Percentiles rank a stretch among this genome's conserved stretches.
Conservation (phyloP, 2,888 invertebrate genomes). For the Dione juno region DNA sequence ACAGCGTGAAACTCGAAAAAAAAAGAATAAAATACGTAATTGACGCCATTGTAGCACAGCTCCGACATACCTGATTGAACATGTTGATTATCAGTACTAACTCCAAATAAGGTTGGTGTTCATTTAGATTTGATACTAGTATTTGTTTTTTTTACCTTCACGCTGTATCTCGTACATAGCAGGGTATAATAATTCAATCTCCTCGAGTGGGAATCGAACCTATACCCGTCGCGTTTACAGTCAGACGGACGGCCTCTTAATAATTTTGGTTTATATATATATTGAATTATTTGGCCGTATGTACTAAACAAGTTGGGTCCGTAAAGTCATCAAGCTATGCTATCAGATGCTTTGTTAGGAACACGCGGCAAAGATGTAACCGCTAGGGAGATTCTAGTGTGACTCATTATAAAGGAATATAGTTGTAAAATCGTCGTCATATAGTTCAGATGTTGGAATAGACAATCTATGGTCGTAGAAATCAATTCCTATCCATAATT, state of each 20-base stretch:
- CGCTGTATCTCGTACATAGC: background rate
- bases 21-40: no score
- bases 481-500: background rate
- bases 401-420: conserved; percentile 33
- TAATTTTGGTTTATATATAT: no score
- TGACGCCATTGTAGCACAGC: no score
- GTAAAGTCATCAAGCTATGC: conserved; percentile 33
- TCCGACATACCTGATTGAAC: no score
- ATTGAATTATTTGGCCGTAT: conserved; percentile 23
- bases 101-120: no score
- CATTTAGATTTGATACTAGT: no score
- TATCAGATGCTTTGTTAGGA: conserved; percentile 41
- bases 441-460: background rate
- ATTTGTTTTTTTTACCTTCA: background rate
- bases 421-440: background rate
- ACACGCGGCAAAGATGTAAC: conserved; percentile 26
- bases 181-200: no score
- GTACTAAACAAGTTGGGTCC: conserved; percentile 17
- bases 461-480: background rate
- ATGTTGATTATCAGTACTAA: no score
- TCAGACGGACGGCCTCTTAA: no score
- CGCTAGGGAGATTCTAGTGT: background rate
- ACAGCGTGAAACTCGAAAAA: no score
- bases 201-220: no score
- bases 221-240: no score